phyloP scores from a whole-genome alignment of 2,888 invertebrate species.

The Drosophila maculinotata region DNA sequence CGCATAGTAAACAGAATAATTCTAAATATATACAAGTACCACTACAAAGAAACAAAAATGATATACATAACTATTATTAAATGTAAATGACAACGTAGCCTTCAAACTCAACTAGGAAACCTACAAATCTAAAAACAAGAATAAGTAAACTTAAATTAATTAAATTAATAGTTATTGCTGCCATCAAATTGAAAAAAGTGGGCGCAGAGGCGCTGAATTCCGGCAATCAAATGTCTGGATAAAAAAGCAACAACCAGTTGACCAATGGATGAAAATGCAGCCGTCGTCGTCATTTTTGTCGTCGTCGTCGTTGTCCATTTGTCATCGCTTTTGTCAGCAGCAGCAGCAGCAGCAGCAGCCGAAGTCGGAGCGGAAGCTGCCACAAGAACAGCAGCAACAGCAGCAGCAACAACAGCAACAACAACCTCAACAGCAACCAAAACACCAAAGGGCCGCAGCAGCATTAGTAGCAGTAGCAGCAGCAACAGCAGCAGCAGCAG shows the following conservation, averaged over 20 bases:
- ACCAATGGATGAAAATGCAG: conserved; percentile 84
- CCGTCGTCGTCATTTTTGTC: conserved; percentile 79
- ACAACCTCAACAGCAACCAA: conserved; percentile 35
- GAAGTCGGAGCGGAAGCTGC: conserved; percentile 37
- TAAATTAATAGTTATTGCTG: conserved; percentile 10
- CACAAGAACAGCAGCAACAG: conserved; percentile 16
- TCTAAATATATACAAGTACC: conserved; percentile 49
- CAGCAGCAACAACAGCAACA: conserved; percentile 12
- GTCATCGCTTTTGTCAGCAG: conserved; percentile 74
- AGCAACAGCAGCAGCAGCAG: conserved; percentile 5
- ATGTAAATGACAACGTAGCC: conserved; percentile 52
- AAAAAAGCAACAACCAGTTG: conserved; percentile 66
- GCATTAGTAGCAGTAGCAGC: conserved; percentile 10
- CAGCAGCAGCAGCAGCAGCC: conserved; percentile 31
- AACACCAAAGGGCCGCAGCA: conserved; percentile 41
- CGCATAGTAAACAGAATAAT: conserved; percentile 37
- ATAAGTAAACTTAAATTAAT: conserved; percentile 9
- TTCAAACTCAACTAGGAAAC: conserved; percentile 31
- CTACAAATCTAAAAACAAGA: conserved; percentile 22
- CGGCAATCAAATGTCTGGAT: conserved; percentile 81
- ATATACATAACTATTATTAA: conserved; percentile 59
- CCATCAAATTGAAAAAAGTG: conserved; percentile 1
- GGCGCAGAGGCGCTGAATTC: conserved; percentile 49
- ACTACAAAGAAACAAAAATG: conserved; percentile 36
- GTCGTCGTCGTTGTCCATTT: conserved; percentile 81